Base-by-base conservation (phyloP, 2,113 vertebrate genomes). In the Galeopterus variegatus region DNA sequence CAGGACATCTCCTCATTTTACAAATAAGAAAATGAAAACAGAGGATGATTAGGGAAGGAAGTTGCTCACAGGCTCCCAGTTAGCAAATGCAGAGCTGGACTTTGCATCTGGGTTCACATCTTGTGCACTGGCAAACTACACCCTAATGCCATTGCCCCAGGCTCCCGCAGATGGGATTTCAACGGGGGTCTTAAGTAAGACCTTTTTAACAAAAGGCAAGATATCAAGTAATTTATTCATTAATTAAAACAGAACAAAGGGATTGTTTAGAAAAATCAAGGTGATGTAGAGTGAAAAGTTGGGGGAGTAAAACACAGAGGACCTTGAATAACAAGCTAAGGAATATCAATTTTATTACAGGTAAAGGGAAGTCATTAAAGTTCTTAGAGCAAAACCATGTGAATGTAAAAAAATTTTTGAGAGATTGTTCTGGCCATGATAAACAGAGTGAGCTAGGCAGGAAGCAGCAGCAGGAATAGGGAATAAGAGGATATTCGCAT, bases 211-310 rank as follows among this genome's bases (percentile, higher is more conserved):
- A 65, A 58, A 94, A 81, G 15, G 15, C 23, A 77, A 8, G 56
- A 72, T 93, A 54, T 50, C 41, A 80, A 67, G 41, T 67, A 54
- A 70, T 75, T 62, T 31, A 45, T 81, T 54, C 31, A 92, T 86
- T 85, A 72, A 86, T 65, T 84, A 17, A 89, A 87, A 85, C 36
- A 93, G 23, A 96, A 23, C n/a, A 80, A 60, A 60, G 14, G 19
- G 33, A 5, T 58, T 75, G 23, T 62, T 83, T 69, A 33, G 31
- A 70, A 85, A 76, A 60, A 56, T 2, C 62, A 18, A 91, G 26
- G 36, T 81, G 48, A 62, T 23, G 36, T 2, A 56, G 54, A 79
- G 41, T 83, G 45, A 84, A 88, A 94, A 70, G 5, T 56, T 60
- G 33, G 52, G 13, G 21, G 19, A 79, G 10, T 1, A 36, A 28